Base-by-base conservation (phyloP, 2,113 vertebrate species). In the Dasyurus viverrinus region DNA sequence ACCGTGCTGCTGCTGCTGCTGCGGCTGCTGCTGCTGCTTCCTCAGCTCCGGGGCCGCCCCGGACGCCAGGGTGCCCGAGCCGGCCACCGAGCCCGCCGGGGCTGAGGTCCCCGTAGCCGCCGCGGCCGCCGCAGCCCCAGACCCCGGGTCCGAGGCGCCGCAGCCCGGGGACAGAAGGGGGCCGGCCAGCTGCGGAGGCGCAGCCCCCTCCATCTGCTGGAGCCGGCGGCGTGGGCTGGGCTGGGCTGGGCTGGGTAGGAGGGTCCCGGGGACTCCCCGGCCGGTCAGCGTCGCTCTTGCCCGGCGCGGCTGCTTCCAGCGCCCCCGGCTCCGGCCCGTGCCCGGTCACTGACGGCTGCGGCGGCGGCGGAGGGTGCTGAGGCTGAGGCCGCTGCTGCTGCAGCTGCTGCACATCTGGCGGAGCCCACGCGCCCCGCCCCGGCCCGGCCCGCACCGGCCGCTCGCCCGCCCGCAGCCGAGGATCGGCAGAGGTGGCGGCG, bases 1-100 rank as follows among this genome's bases (percentile, higher is more conserved):
- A 30, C 99, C 99, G 53, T 99, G 99, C 94, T 98, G 98, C 97
- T 14, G 91, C 95, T 7, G 91, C 92, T 7, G 48, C 91, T 1
- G 96, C 92, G 16, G 96, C 2, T 48, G 54, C 60, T 68, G 60
- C 14, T 19, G 60, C 36, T 76, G 60, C 36, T 76, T 76, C 60
- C 36, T 76, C 60, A n/a, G 60, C 92, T 90, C 96, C 53, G 94
- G 16, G 19, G 92, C 92, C 91, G 92, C 95, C 91, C 96, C 68
- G 97, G 96, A 94, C 95, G 94, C 95, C 68, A 89, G 92, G 12
- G 94, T 95, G 48, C 92, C 93, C 90, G 94, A 89, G 92, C 89
- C 93, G 55, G 90, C 30, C 60, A 68, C 95, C 91, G 48, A 93
- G 95, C 95, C 95, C 27, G 89, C 60, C 27, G 57, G 27, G 57